A percentile compares a stretch with the other conserved stretches of the same genome.
phyloP scores from a whole-genome alignment of 2,113 vertebrate species.

The Oreochromis niloticus region DNA sequence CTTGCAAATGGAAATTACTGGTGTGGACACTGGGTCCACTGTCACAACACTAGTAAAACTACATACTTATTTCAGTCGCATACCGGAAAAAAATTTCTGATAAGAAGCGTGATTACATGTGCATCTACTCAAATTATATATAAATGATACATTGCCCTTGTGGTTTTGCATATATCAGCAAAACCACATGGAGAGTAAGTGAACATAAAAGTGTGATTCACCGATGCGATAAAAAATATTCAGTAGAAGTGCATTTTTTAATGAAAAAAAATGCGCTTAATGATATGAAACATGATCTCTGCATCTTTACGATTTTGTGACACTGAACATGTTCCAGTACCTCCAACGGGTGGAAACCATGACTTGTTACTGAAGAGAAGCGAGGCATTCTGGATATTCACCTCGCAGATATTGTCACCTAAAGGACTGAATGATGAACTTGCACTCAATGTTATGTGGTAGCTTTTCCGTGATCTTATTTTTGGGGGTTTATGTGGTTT shows the following conservation, averaged over 20 bases:
- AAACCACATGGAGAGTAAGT: background rate
- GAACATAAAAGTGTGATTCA: background rate
- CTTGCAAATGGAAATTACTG: background rate
- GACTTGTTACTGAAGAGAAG: background rate
- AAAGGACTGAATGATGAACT: background rate
- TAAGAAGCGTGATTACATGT: background rate
- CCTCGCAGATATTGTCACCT: background rate
- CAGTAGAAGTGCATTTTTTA: background rate
- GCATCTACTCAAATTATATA: background rate
- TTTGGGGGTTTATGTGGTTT: background rate
- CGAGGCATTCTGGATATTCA: background rate
- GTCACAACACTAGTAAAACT: background rate
- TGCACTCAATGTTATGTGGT: background rate
- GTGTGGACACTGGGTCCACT: background rate
- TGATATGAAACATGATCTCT: background rate
- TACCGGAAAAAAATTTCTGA: rapidly evolving
- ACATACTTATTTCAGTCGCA: background rate
- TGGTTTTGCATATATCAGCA: background rate
- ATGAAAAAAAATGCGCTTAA: background rate
- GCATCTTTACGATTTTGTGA: background rate
- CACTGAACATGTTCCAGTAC: background rate
- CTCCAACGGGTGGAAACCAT: background rate
- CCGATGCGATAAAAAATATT: background rate
- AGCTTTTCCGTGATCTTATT: background rate
- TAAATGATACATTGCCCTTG: background rate